Evolutionary conservation across 2,113 vertebrate species (phyloP).

Genomic region (Plecotus auritus): DNA sequence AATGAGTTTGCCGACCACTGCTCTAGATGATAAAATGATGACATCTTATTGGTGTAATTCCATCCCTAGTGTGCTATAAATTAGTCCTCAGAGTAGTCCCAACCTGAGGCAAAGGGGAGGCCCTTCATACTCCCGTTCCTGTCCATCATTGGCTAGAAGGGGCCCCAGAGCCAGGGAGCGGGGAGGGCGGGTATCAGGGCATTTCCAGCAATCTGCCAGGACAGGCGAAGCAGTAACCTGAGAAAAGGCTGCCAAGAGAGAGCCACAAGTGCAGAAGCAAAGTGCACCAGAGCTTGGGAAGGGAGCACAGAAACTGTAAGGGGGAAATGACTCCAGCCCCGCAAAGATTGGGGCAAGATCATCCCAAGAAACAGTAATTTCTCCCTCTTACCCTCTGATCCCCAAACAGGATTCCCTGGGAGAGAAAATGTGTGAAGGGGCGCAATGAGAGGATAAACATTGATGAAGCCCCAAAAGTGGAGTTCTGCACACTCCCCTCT

Average conservation of each 20-base stretch:
- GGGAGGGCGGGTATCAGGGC: accelerated
- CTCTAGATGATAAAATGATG: not conserved
- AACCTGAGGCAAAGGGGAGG: not conserved
- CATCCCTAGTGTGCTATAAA: not conserved
- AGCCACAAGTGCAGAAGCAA: not conserved
- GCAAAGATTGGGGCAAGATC: not conserved
- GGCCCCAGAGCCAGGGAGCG: not conserved
- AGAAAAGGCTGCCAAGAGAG: not conserved
- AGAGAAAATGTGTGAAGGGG: not conserved
- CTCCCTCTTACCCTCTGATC: not conserved
- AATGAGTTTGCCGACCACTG: no score
- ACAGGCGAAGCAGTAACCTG: not conserved
- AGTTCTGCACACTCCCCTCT: not conserved
- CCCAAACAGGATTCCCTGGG: not conserved
- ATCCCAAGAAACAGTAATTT: not conserved
- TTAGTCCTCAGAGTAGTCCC: not conserved
- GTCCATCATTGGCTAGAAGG: no score
- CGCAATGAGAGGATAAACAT: not conserved
- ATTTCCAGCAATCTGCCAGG: not conserved
- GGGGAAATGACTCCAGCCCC: not conserved
- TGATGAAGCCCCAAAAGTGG: no score
- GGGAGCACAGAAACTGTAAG: not conserved
- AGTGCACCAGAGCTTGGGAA: not conserved
- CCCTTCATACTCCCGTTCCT: not conserved
- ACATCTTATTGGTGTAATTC: not conserved